Evolutionary conservation across 1,140 invertebrate species (phyloP).

Genomic region (Bradynema listronoti): DNA sequence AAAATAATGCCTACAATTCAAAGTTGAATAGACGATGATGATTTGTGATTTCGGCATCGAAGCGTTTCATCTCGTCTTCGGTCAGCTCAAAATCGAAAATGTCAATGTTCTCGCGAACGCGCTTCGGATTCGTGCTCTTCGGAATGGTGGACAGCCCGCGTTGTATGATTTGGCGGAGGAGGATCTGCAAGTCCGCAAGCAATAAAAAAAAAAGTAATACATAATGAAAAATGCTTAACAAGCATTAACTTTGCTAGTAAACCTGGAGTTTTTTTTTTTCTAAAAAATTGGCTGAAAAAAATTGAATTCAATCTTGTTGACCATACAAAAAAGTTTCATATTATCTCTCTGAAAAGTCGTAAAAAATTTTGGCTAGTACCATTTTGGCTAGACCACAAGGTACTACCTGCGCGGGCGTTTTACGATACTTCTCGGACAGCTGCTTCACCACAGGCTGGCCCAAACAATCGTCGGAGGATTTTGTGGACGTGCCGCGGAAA

Average conservation of each 20-base stretch:
- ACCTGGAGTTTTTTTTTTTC: no score
- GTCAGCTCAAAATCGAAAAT: constrained; percentile 44
- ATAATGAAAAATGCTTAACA: background rate
- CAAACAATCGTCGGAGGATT: constrained; percentile 17
- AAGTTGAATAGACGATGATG: constrained; percentile 17
- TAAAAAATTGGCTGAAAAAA: no score
- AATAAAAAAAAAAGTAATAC: background rate
- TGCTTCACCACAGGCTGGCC: constrained; percentile 22
- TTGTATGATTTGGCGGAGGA: constrained; percentile 33
- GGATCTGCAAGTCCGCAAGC: constrained; percentile 64
- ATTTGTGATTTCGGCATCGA: constrained; percentile 25
- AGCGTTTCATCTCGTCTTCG: constrained; percentile 32
- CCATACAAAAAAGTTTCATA: background rate
- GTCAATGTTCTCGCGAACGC: constrained; percentile 57
- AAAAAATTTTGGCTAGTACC: background rate
- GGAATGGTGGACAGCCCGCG: constrained; percentile 58
- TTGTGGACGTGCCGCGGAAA: background rate
- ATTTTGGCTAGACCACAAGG: background rate
- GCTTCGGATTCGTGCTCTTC: constrained; percentile 55
- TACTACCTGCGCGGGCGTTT: constrained; percentile 33
- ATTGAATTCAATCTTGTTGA: no score
- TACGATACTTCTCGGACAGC: constrained; percentile 34
- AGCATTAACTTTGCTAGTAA: no score
- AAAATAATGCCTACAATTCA: constrained; percentile 24
- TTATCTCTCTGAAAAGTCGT: background rate